Evolutionary conservation across 2,113 vertebrate species (phyloP).

Genomic region (Dipodomys ordii): DNA sequence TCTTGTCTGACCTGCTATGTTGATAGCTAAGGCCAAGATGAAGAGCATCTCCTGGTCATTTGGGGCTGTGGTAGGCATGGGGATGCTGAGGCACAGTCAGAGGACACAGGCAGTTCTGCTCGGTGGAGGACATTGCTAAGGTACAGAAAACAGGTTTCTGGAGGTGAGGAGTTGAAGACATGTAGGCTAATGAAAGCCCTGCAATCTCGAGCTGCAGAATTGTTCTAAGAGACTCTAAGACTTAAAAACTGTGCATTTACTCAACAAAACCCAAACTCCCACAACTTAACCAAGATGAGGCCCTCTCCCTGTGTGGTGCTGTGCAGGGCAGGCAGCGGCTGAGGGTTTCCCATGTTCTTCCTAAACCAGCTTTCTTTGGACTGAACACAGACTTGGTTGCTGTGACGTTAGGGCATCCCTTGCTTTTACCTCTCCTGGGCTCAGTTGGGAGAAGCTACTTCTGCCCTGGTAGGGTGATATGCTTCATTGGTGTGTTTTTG

Average conservation of each 20-base stretch:
- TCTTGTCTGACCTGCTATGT: neutral
- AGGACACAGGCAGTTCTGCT: neutral
- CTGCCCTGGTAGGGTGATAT: neutral
- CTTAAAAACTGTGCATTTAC: too few relatives aligned
- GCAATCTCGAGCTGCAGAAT: constrained; percentile 23
- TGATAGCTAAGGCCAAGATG: neutral
- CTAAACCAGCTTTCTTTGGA: neutral
- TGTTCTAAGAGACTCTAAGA: constrained; percentile 8
- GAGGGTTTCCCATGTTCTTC: neutral
- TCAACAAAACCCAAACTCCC: neutral
- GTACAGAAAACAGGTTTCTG: neutral
- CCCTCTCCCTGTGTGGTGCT: neutral
- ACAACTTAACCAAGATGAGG: neutral
- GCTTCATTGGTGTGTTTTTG: rapidly evolving
- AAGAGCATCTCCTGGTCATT: neutral
- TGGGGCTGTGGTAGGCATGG: neutral
- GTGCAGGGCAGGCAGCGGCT: rapidly evolving
- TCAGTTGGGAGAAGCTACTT: neutral
- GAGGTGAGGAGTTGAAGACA: constrained; percentile 25
- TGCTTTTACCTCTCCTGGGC: neutral
- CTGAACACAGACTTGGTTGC: neutral
- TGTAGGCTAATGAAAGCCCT: constrained; percentile 50
- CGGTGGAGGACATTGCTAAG: neutral
- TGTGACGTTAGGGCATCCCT: neutral
- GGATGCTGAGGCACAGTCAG: rapidly evolving